Evolutionary conservation across 1,140 invertebrate species (phyloP), one percentile per base, ranked within the genome.

Genomic region (Pseudomyrmex dendroicus): DNA sequence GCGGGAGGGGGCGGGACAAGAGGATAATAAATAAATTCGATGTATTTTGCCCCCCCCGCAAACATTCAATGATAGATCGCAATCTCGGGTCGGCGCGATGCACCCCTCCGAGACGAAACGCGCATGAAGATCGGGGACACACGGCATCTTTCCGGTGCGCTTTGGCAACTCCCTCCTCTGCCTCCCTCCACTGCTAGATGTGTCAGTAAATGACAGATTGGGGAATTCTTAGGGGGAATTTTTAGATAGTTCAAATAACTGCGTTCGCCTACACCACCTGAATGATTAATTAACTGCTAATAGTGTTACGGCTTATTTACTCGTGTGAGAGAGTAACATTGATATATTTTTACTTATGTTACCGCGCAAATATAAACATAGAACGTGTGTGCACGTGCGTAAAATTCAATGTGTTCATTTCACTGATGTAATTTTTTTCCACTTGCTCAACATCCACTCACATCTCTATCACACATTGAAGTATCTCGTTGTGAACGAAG

Each of bases 41-140:
- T 92, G 92, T 93, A 93, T 93, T 93, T 92, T 90, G 86, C 63
- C 88, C 54, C 87, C 87, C 90, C 88, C 89, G 85, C 92, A 93
- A 94, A 93, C 92, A 94, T 94, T 94, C 92, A 92, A 94, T 94
- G 92, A 94, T 92, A 91, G 90, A 93, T 93, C 88, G 91, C 88
- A 90, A 92, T 92, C 89, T 92, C 84, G 84, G 85, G 86, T 80
- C 86, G 78, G 83, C 84, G 57, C 63, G 66, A 64, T 70, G 70
- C 87, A 86, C 5, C 68, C 35, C 62, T 54, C 56, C 70, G 82
- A 44, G 52, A n/a, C 86, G 80, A 82, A 90, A 90, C 88, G 83
- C 85, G 87, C 89, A 73, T 80, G 70, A 89, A 84, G 66, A 86
- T 88, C 83, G 72, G 35, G 44, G 35, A 7, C 0, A 73, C 77